These are phyloP conservation scores for Montipora capitata DNA, from an alignment of 92 coral and sea anemone species.

Conservation along the genomic window DNA sequence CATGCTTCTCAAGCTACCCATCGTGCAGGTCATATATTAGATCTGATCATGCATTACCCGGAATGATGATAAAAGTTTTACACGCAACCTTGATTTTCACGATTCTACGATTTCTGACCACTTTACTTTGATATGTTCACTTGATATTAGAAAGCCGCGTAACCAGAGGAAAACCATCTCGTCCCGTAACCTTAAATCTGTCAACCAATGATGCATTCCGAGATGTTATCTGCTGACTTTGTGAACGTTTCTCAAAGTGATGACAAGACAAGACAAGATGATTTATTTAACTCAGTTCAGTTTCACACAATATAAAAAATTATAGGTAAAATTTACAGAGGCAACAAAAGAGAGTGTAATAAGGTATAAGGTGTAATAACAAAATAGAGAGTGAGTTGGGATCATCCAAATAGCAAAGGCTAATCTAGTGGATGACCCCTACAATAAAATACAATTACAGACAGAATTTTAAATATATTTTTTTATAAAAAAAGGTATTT, in stretches of 20 bases:
- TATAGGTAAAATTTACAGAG: too few relatives aligned
- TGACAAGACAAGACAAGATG: neutral
- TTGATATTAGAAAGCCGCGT: slow-evolving; percentile 22
- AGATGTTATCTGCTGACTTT: slow-evolving; percentile 13
- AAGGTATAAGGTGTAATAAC: too few relatives aligned
- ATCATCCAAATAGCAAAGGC: too few relatives aligned
- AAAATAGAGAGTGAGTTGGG: too few relatives aligned
- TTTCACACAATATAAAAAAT: too few relatives aligned
- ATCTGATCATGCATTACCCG: slow-evolving; percentile 34
- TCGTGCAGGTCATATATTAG: slow-evolving; percentile 50
- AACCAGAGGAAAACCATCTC: slow-evolving; percentile 22
- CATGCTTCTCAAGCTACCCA: slow-evolving; percentile 66
- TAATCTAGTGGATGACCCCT: too few relatives aligned
- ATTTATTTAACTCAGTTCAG: too few relatives aligned
- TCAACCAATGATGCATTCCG: slow-evolving; percentile 27
- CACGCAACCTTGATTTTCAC: slow-evolving; percentile 1
- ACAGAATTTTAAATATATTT: too few relatives aligned
- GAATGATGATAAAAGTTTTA: slow-evolving; percentile 11
- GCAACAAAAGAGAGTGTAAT: too few relatives aligned
- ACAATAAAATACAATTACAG: too few relatives aligned
- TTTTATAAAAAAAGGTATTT: too few relatives aligned
- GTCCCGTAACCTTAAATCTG: slow-evolving; percentile 24
- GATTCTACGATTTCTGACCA: slow-evolving; percentile 23
- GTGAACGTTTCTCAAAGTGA: slow-evolving; percentile 19
- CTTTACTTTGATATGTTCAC: slow-evolving; percentile 25